Base-by-base conservation (phyloP, 2,113 vertebrate genomes). In the Cnemophilus loriae region DNA sequence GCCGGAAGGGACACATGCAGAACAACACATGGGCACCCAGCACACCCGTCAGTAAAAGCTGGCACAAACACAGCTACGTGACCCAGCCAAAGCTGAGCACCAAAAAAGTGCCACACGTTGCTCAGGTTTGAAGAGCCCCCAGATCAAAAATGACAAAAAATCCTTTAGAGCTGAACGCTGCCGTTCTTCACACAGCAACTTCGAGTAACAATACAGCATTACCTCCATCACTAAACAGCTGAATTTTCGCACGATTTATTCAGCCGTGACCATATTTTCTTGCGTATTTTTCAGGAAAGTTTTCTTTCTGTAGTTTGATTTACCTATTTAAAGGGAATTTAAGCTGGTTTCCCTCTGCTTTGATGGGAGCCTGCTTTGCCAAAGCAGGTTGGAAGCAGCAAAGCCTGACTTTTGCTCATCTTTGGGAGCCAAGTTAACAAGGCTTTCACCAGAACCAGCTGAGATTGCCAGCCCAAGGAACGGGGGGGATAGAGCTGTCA, bases 1-100 rank as follows among this genome's bases (percentile, higher is more conserved):
- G 64, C 69, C 81, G 90, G 92, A 90, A 74, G 85, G 85, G 67
- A 81, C 92, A 93, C 91, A 68, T 96, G 95, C 92, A 84, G 32
- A 6, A 13, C 56, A 61, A 50, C 69, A 74, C 12, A 10, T 61
- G 83, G 22, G 53, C 73, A 10, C 39, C 41, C 63, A 73, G 27
- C 75, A 90, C 64, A 27, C 41, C 11, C n/a, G 5, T 8, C 85
- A 80, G 85, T 30, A 9, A 84, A 50, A 87, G 79, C 84, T 93
- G 95, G 60, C 88, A 90, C 60, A 22, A 50, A 20, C 79, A 57
- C 73, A 87, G 19, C 79, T 42, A 27, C n/a, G 3, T 44, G n/a
- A 60, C 65, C 71, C 81, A 64, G 92, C 59, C 88, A 89, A 57
- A 90, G 90, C 59, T 42, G 64, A 26, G 37, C 18, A 86, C 57